phyloP scores from a whole-genome alignment of 2,113 vertebrate genomes.

The Paraplagusia blochii region DNA sequence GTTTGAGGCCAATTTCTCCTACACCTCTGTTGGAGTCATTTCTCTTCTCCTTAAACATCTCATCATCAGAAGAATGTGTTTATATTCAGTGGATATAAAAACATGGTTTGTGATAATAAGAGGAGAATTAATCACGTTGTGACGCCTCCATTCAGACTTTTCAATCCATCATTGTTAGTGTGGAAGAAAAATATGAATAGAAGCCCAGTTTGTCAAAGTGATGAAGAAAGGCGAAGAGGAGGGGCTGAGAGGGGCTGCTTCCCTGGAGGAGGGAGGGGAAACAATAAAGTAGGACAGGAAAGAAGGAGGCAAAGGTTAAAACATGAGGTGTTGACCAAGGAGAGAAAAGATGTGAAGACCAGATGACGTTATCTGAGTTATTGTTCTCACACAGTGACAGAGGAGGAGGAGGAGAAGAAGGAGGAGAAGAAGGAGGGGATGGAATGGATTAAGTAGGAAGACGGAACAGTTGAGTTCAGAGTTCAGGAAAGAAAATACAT shows the following conservation, averaged over 20 bases:
- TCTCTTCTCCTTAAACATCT: conserved; percentile 31
- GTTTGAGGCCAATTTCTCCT: too few species aligned
- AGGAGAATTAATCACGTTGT: conserved; percentile 31
- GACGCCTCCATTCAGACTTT: conserved; percentile 35
- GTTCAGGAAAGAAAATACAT: conserved; percentile 5
- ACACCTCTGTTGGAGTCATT: too few species aligned
- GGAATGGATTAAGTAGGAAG: conserved; percentile 11
- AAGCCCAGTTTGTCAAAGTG: conserved; percentile 32
- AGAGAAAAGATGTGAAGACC: conserved; percentile 3
- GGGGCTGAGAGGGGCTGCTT: conserved; percentile 8
- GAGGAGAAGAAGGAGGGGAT: too few species aligned
- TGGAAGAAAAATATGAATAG: conserved; percentile 31
- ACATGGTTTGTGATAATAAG: conserved; percentile 35
- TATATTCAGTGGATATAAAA: conserved; percentile 29
- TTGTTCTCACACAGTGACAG: conserved; percentile 3
- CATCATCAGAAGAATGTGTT: conserved; percentile 26
- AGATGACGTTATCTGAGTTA: conserved; percentile 13
- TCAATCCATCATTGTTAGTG: conserved; percentile 34
- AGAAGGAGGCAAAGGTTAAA: conserved; percentile 15
- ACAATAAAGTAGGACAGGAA: conserved; percentile 19
- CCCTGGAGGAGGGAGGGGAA: conserved; percentile 1
- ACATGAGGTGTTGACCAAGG: conserved; percentile 18
- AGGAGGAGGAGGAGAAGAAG: conserved; percentile 7
- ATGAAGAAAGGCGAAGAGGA: neutral
- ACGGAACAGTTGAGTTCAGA: neutral